A percentile compares a stretch with the other conserved stretches of the same genome.
Conservation (phyloP, 2,113 vertebrate genomes). For the Dasyornis broadbenti region DNA sequence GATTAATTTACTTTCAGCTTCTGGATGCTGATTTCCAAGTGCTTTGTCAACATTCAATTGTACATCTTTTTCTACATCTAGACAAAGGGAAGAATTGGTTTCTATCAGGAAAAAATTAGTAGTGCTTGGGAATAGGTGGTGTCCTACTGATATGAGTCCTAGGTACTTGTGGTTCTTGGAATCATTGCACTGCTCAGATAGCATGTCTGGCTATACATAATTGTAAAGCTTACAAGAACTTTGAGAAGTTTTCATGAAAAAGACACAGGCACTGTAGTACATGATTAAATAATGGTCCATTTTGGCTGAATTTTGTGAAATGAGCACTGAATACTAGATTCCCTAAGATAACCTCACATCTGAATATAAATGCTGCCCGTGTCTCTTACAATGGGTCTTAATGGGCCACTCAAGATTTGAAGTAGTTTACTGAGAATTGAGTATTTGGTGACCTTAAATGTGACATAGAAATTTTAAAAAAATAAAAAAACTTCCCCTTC, state of each 20-base stretch:
- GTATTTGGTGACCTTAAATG: background rate
- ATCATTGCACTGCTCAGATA: background rate
- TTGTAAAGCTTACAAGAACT: background rate
- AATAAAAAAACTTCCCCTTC: background rate
- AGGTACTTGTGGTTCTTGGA: background rate
- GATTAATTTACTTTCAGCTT: background rate
- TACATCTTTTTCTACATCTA: background rate
- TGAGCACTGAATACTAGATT: background rate
- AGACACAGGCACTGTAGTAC: background rate
- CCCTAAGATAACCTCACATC: background rate
- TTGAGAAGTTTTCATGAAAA: background rate
- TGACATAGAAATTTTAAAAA: background rate
- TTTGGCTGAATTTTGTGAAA: background rate
- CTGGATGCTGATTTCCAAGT: background rate
- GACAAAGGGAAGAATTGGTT: accelerated
- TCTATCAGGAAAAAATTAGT: background rate
- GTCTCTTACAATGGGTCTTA: background rate
- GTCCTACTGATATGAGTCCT: background rate
- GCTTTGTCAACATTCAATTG: accelerated
- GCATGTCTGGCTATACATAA: background rate
- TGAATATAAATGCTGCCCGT: background rate
- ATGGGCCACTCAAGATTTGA: background rate
- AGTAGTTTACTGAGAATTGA: background rate
- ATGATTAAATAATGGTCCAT: background rate
- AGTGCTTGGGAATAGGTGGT: background rate